Evolutionary conservation across 2,797 vertebrate genomes (phyloP), one percentile per base, ranked within the genome.

Genomic region (Percopsis omiscomaycus): DNA sequence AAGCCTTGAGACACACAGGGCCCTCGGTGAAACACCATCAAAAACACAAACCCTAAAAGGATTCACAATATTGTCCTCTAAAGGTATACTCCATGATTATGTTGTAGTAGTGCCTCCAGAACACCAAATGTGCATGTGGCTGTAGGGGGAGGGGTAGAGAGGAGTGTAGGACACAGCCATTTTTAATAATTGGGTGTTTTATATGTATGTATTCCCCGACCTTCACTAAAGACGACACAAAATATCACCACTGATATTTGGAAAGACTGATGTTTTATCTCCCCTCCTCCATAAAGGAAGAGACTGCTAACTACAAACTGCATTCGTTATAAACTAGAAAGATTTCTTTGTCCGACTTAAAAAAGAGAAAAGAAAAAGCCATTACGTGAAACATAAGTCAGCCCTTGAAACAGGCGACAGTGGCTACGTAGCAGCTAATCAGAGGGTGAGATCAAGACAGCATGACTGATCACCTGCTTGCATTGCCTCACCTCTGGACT

Each of bases 401-500:
- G 56, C 67, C 54, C 28, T 54, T 78, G 72, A 79, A 2, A 27
- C 55, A 53, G 60, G 55, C 62, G 54, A 66, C 65, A 63, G 64
- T 72, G 71, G 76, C 80, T 78, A 73, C 51, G 73, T 56, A 49
- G 66, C 61, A 52, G 64, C 63, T 80, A 86, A 89, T 88, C 85
- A 81, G 55, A 79, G 73, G 73, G 32, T 70, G 46, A 65, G 73
- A 67, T 77, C 62, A 69, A 84, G 86, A 82, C 87, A 88, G 84
- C 71, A 82, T 88, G 86, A 91, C 81, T 83, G 84, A 91, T 91
- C 69, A 59, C 69, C 66, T 72, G 79, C 81, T 85, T 82, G 71
- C 78, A 83, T 84, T 86, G 78, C 83, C 76, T 85, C 86, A 89
- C 85, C 86, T 88, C 87, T 87, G 79, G 84, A 88, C 86, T 84